Conservation (phyloP, 1,140 invertebrate species). For the Drosophila santomea region DNA sequence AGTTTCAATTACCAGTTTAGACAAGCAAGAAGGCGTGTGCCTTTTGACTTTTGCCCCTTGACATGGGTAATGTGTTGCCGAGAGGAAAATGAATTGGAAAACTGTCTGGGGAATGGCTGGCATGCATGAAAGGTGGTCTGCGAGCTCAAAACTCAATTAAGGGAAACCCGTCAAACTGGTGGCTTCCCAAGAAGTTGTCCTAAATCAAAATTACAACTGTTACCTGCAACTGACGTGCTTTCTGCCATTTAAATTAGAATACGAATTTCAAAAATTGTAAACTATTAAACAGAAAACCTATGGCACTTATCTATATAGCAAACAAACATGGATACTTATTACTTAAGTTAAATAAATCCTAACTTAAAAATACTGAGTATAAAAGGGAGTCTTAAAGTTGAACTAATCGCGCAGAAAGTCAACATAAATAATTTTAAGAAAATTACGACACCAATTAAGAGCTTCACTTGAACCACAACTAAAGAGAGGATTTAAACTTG, state of each 20-base stretch:
- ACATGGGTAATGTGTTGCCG: slow-evolving; percentile 66
- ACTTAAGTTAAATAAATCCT: too few relatives aligned
- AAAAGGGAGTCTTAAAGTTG: not conserved
- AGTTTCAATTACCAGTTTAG: slow-evolving; percentile 72
- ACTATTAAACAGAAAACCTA: not conserved
- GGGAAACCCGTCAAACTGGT: not conserved
- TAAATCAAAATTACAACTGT: not conserved
- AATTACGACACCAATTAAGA: not conserved
- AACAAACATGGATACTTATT: too few relatives aligned
- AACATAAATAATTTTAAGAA: not conserved
- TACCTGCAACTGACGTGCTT: not conserved
- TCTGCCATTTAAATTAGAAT: not conserved
- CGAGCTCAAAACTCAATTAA: slow-evolving; percentile 15
- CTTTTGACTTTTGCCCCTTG: slow-evolving; percentile 42
- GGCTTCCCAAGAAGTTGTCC: slow-evolving; percentile 3
- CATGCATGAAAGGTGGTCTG: not conserved
- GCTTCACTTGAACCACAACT: not conserved
- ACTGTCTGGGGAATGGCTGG: slow-evolving; percentile 34
- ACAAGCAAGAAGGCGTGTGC: slow-evolving; percentile 32
- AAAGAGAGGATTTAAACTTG: not conserved
- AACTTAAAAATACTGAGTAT: too few relatives aligned
- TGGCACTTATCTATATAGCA: not conserved
- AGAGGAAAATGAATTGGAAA: slow-evolving; percentile 51
- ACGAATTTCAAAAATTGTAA: too few relatives aligned
- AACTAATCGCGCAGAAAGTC: too few relatives aligned